Evolutionary conservation across 1,140 invertebrate genomes (phyloP).

Genomic region (Drosophila leontia): DNA sequence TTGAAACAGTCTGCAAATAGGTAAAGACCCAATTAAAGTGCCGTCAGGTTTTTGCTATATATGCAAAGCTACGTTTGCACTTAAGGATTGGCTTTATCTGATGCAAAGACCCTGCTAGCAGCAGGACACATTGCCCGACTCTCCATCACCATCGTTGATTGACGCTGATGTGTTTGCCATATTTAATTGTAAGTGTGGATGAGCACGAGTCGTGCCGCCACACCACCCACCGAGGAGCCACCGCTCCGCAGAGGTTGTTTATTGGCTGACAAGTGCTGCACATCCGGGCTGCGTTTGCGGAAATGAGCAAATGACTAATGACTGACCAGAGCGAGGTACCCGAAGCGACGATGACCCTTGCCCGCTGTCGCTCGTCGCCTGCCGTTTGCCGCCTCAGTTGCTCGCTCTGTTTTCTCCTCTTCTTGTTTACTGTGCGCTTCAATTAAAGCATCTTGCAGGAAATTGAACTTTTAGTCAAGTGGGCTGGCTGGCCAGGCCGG

Average conservation of each 20-base stretch:
- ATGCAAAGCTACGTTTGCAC: conserved; percentile 2
- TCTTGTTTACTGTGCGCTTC: conserved; percentile 74
- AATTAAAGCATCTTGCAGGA: conserved; percentile 80
- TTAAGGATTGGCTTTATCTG: conserved; percentile 6
- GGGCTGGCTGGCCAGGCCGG: conserved; percentile 8
- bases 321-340: conserved; percentile 67
- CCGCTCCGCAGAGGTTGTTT: conserved; percentile 59
- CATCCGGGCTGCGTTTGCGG: conserved; percentile 76
- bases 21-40: neutral
- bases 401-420: conserved; percentile 13
- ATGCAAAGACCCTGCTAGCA: conserved; percentile 4
- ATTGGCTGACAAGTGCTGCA: conserved; percentile 82
- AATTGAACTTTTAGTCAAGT: conserved; percentile 78
- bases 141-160: conserved; percentile 31
- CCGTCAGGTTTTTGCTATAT: neutral
- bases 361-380: neutral
- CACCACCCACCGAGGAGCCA: neutral
- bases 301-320: conserved; percentile 83
- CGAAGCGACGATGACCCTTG: conserved; percentile 26
- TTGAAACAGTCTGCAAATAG: neutral
- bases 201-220: conserved; percentile 2
- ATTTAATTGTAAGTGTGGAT: conserved; percentile 54
- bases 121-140: conserved; percentile 11
- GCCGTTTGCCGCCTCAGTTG: conserved; percentile 12
- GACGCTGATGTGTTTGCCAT: conserved; percentile 41